Percentiles rank a stretch among this genome's conserved stretches.
Conservation (phyloP, 2,888 invertebrate species). For the Cheilosia urbana region DNA sequence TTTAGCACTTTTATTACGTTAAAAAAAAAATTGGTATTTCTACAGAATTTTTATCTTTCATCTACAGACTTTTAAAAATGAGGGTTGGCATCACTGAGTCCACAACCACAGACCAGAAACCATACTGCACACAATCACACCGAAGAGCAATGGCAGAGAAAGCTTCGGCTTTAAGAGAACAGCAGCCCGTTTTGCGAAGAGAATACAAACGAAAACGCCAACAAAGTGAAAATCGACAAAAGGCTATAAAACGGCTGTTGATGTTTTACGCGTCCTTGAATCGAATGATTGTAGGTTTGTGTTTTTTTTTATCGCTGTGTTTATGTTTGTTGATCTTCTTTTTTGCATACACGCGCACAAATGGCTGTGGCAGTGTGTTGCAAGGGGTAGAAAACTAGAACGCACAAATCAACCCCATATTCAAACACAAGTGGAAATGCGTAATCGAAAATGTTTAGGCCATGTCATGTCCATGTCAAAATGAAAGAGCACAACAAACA, state of each 20-base stretch:
- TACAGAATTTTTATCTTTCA: no score
- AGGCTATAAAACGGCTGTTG: constrained; percentile 57
- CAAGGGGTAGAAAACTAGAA: background rate
- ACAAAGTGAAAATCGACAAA: constrained; percentile 29
- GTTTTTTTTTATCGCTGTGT: constrained; percentile 18
- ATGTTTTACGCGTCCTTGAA: constrained; percentile 66
- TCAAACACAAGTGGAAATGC: constrained; percentile 48
- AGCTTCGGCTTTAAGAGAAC: constrained; percentile 30
- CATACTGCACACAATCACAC: background rate
- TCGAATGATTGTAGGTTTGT: constrained; percentile 28
- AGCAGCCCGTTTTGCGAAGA: background rate
- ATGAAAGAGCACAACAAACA: background rate
- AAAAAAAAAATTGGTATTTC: no score
- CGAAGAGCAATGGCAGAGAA: background rate
- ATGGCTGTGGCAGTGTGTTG: background rate
- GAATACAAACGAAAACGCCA: background rate
- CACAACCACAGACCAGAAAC: no score
- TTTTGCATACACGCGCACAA: constrained; percentile 12
- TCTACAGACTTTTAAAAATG: no score
- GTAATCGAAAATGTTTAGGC: constrained; percentile 30
- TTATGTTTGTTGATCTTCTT: constrained; percentile 17
- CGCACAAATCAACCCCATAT: background rate
- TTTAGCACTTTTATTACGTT: no score
- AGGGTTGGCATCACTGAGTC: no score
- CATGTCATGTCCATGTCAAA: constrained; percentile 8